A percentile compares a stretch with the other conserved stretches of the same genome.
phyloP scores from a whole-genome alignment of 2,797 vertebrate genomes.

The Chromobotia macracanthus region DNA sequence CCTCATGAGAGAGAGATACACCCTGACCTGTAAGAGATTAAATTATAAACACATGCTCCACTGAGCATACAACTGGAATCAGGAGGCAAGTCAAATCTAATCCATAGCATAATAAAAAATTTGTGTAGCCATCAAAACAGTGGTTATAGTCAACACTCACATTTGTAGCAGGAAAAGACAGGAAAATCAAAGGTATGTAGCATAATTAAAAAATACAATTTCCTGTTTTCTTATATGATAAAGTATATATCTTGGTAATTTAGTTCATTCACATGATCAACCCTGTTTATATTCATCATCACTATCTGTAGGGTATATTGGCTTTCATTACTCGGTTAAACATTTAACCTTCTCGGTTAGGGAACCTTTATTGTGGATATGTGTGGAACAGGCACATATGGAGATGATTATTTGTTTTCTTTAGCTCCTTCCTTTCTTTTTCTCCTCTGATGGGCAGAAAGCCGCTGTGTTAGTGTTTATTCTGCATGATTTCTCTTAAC shows the following conservation, averaged over 20 bases:
- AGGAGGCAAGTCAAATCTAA: conserved; percentile 5
- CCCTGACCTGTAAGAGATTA: conserved; percentile 29
- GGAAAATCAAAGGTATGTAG: background rate
- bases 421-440: background rate
- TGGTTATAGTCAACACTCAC: background rate
- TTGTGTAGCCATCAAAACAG: background rate
- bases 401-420: conserved; percentile 52
- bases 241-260: background rate
- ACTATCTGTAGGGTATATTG: conserved; percentile 36
- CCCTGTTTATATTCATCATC: conserved; percentile 12
- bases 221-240: conserved; percentile 1
- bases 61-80: conserved; percentile 7
- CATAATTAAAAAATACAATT: conserved; percentile 15
- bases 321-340: conserved; percentile 35
- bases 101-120: background rate
- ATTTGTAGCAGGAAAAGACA: background rate
- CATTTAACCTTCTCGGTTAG: conserved; percentile 40
- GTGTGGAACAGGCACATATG: conserved; percentile 52
- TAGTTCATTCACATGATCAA: background rate
- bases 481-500: conserved; percentile 50
- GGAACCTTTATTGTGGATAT: conserved; percentile 44
- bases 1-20: conserved; percentile 10
- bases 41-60: conserved; percentile 35
- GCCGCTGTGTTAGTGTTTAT: conserved; percentile 58
- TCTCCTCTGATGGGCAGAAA: conserved; percentile 41